Evolutionary conservation across 2,113 vertebrate genomes (phyloP), one percentile per base, ranked within the genome.

Genomic region (Anguilla rostrata): DNA sequence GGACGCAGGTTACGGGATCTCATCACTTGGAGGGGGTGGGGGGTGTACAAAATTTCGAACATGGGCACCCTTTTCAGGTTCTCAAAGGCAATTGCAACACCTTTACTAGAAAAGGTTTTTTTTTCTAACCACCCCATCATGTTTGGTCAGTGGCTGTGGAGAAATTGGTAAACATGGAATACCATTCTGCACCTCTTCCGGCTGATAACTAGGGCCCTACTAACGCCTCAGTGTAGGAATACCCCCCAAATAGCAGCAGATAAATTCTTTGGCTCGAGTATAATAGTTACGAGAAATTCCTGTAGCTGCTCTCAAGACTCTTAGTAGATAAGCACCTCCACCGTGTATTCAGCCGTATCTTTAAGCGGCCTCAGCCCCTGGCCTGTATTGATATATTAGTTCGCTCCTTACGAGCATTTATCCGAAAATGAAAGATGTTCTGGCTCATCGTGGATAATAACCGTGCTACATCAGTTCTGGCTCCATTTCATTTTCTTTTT

Each of bases 31-130:
- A 46, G 60, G 22, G 60, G 60, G 60, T 5, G 60, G 60, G 18
- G 60, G 20, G 18, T 66, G 60, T 66, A 26, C 20, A 66, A 66
- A 6, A 22, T 40, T 87, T 82, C 15, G 75, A 66, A 16, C 2
- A 60, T 43, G n/a, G 26, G 5, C 11, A 34, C 43, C 20, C 79
- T 53, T 83, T 79, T 86, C 87, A 89, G 18, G 85, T 90, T 90
- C 87, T 91, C 88, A 90, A 89, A 90, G 86, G 90, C 83, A 87
- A 86, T 87, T 86, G 63, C 71, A 87, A 29, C 71, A n/a, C 26
- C 71, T 75, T n/a, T 34, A 26, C 71, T 34, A 34, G 5, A n/a
- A n/a, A 75, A 20, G 60, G 20, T 66, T 66, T 34, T 34, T 34
- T n/a, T 66, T 66, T 26, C 26, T 26, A 66, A 66, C 22, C 60